Conservation (phyloP, 2,888 invertebrate genomes). For the Acrocera orbiculus region DNA sequence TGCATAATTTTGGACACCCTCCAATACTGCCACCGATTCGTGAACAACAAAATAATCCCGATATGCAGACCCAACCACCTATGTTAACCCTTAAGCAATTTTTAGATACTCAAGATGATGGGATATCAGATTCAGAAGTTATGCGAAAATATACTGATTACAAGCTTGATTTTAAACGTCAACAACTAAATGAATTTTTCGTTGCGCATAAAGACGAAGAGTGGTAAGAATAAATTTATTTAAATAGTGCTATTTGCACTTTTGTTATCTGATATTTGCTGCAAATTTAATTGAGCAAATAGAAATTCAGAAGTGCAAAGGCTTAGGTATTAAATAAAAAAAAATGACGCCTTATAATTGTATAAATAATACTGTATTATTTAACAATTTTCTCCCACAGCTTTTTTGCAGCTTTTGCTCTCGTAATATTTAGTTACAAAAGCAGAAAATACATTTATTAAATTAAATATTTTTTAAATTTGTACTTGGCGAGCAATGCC, state of each 20-base stretch:
- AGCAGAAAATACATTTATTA: neutral
- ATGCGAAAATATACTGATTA: constrained; percentile 95
- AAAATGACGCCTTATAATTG: too few relatives aligned
- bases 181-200: constrained; percentile 96
- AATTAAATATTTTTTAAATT: constrained; percentile 9
- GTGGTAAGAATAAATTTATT: constrained; percentile 55
- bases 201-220: constrained; percentile 98
- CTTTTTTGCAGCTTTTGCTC: neutral
- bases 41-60: constrained; percentile 20
- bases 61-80: constrained; percentile 62
- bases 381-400: constrained; percentile 12
- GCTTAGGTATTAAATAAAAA: too few relatives aligned
- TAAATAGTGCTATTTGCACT: neutral
- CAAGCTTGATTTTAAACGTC: constrained; percentile 88
- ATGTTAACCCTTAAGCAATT: constrained; percentile 97
- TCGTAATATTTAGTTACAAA: neutral
- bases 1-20: constrained; percentile 21
- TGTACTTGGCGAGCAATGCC: constrained; percentile 33
- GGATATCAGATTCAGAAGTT: constrained; percentile 92
- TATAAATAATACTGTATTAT: too few relatives aligned
- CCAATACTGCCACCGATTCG: constrained; percentile 14
- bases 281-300: too few relatives aligned
- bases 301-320: too few relatives aligned
- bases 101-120: constrained; percentile 89
- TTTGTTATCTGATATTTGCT: too few relatives aligned